Conservation (phyloP, 2,113 vertebrate species). For the Planiliza haematocheilus region DNA sequence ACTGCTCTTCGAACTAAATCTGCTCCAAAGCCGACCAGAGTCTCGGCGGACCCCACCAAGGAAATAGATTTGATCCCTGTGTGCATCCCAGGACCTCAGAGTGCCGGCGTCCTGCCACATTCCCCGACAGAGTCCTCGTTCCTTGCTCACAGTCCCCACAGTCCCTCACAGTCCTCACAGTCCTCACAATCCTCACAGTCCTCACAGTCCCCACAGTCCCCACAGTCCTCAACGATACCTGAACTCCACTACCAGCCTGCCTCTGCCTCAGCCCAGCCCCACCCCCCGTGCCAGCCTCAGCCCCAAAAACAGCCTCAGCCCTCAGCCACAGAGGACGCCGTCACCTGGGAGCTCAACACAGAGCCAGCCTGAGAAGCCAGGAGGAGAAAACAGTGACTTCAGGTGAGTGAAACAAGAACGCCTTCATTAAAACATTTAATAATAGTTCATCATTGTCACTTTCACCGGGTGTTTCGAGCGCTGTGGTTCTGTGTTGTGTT, state of each 20-base stretch:
- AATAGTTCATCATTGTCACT: background rate
- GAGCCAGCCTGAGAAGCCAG: constrained; percentile 55
- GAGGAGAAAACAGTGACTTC: constrained; percentile 74
- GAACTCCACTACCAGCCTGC: constrained; percentile 36
- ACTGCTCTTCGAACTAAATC: constrained; percentile 75
- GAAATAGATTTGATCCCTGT: constrained; percentile 79
- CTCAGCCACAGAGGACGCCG: constrained; percentile 51
- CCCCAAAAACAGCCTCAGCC: constrained; percentile 54
- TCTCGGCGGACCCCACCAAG: constrained; percentile 70
- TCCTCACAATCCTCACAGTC: constrained; percentile 63
- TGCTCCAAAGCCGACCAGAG: constrained; percentile 57
- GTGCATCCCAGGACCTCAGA: constrained; percentile 70
- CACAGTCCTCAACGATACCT: constrained; percentile 62
- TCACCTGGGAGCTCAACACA: constrained; percentile 54
- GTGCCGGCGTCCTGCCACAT: constrained; percentile 34
- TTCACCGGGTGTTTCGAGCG: background rate
- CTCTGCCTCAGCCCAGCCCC: constrained; percentile 19
- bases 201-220: constrained; percentile 65
- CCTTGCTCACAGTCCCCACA: constrained; percentile 62
- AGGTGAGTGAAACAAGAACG: constrained; percentile 68
- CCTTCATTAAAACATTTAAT: background rate
- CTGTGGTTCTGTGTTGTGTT: background rate
- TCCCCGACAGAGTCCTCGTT: constrained; percentile 63
- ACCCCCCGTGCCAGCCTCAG: constrained; percentile 31
- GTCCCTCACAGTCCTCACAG: constrained; percentile 63